Conservation (phyloP, 2,797 vertebrate genomes). For the Acanthurus tractus region DNA sequence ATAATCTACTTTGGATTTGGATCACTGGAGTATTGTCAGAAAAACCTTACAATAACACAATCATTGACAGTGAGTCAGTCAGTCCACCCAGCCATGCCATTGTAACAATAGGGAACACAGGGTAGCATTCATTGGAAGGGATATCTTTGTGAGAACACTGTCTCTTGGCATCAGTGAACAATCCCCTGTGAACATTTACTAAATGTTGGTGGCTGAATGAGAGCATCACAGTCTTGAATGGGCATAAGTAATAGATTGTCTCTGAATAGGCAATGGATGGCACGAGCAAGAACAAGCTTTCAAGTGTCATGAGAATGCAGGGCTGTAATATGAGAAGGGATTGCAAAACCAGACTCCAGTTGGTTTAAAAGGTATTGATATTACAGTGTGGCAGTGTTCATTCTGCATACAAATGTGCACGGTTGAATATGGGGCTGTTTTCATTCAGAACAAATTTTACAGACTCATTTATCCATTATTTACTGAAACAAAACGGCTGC, state of each 20-base stretch:
- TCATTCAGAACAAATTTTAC: conserved; percentile 7
- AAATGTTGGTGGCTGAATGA: conserved; percentile 44
- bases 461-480: conserved; percentile 50
- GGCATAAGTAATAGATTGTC: conserved; percentile 47
- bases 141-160: conserved; percentile 35
- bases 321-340: conserved; percentile 33
- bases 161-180: conserved; percentile 51
- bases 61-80: conserved; percentile 62
- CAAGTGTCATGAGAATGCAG: conserved; percentile 44
- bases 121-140: conserved; percentile 55
- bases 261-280: conserved; percentile 52
- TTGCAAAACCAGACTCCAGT: conserved; percentile 34
- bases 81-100: conserved; percentile 37
- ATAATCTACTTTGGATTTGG: conserved; percentile 43
- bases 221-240: conserved; percentile 51
- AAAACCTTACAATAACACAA: conserved; percentile 52
- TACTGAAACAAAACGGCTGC: conserved; percentile 40
- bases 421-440: conserved; percentile 22
- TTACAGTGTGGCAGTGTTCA: conserved; percentile 28
- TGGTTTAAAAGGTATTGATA: conserved; percentile 41
- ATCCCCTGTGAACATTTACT: conserved; percentile 38
- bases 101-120: conserved; percentile 45
- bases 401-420: conserved; percentile 55
- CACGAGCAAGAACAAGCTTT: conserved; percentile 54
- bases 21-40: conserved; percentile 31